Evolutionary conservation across 2,113 vertebrate species (phyloP), one percentile per base, ranked within the genome.

Genomic region (Dasypus novemcinctus): DNA sequence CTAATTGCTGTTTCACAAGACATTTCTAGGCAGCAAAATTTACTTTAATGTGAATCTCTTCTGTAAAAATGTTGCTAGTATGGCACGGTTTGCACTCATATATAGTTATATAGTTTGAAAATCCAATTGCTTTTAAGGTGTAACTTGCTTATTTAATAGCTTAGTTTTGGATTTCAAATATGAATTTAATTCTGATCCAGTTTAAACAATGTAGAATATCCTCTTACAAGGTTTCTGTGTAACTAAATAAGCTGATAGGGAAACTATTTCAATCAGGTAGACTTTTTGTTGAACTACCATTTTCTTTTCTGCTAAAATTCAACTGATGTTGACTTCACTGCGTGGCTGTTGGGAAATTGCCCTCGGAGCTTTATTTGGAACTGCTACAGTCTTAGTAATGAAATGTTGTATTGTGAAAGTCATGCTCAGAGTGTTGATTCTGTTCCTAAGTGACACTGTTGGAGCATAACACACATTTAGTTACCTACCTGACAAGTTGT

Each of bases 401-500:
- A 94, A 95, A 83, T 87, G 75, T 18, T 97, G 93, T 86, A 66
- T 41, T 96, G 93, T 64, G 69, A 93, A 98, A 97, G 76, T 94
- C 95, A 91, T 0, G 68, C 41, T 52, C 81, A 88, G 79, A 33
- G 33, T 23, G 92, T 92, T 84, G 85, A 95, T 96, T 96, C 74
- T 88, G 86, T 93, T 96, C 78, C 72, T 96, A 93, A 96, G 90
- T 91, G 69, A 83, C 89, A 82, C 12, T 96, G 96, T 64, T 96
- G 96, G 95, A 97, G 91, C 52, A 83, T 81, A 92, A 79, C 41
- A 43, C 69, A 94, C 80, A 78, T 97, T 96, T 89, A 97, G 92
- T 87, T 95, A 96, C 97, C 93, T 95, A 82, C 96, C 95, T 98
- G 97, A 90, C 95, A 98, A 76, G 85, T 20, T 97, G 96, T 88